These are phyloP conservation scores for Pituophis catenifer DNA, from an alignment of 2,113 vertebrate species.

Conservation along the genomic window DNA sequence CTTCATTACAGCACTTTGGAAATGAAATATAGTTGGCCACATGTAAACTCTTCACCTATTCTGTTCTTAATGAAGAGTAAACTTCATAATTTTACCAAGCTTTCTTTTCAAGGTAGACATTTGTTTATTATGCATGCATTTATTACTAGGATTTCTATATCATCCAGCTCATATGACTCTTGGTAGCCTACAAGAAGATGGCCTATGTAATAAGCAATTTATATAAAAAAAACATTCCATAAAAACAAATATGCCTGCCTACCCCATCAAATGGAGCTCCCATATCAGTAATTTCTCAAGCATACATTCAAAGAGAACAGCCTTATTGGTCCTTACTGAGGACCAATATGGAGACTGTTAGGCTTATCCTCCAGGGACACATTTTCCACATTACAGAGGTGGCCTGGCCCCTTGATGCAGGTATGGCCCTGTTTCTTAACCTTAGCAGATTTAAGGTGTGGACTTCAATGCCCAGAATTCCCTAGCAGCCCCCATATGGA, in stretches of 20 bases:
- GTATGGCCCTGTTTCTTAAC: not conserved
- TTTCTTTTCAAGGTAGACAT: not conserved
- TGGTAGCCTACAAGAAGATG: not conserved
- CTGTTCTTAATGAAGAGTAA: not conserved
- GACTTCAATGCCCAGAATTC: not conserved
- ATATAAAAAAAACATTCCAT: not conserved
- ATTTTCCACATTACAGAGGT: not conserved
- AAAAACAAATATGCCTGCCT: not conserved
- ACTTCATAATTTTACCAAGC: not conserved
- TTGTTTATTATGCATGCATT: not conserved
- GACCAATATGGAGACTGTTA: not conserved
- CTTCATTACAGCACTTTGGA: constrained; percentile 61
- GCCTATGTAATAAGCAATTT: not conserved
- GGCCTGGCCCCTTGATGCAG: not conserved
- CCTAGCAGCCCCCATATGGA: not conserved
- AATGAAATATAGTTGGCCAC: constrained; percentile 68
- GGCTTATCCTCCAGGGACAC: not conserved
- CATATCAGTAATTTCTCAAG: not conserved
- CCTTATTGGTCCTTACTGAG: not conserved
- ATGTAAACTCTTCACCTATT: constrained; percentile 53
- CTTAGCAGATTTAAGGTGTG: not conserved
- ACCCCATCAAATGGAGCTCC: not conserved
- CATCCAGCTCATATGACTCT: not conserved
- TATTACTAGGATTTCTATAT: not conserved
- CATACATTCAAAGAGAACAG: not conserved